Evolutionary conservation across 2,113 vertebrate genomes (phyloP), one percentile per base, ranked within the genome.

Genomic region (Struthidea cinerea): DNA sequence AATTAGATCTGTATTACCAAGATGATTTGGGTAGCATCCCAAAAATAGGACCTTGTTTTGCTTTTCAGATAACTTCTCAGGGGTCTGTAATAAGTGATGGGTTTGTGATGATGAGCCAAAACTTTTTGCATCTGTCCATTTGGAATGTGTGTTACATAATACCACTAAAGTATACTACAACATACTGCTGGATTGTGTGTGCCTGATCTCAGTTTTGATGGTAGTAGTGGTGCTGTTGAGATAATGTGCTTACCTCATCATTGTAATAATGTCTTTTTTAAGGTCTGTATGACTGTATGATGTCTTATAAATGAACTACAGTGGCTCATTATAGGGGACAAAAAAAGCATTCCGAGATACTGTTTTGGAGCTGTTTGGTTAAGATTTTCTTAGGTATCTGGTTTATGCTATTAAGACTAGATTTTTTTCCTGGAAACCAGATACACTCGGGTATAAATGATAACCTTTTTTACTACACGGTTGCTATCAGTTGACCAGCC

Each of bases 361-460:
- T 70, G 19, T 6, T 71, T 57, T 75, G 42, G 10, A 70, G 49
- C 33, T 24, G n/a, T n/a, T 82, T 21, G 30, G 19, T 53, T 52
- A 71, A 57, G 32, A 63, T 63, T 89, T 76, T 50, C 16, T 47
- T 35, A 17, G 13, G 22, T 55, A 28, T 10, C 22, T 4, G 28
- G 33, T 24, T 9, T 23, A 23, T 24, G 9, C 16, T 68, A 2
- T n/a, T 22, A 41, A n/a, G 61, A 37, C 6, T 68, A 28, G 2
- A 9, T 28, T 32, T 35, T 35, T 35, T 83, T 50, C 42, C 15
- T 44, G 57, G n/a, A 85, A 70, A 47, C 37, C 75, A 52, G 56
- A 42, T 33, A 39, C 13, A 22, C 23, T 47, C 0, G 5, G 22
- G 23, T 39, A 2, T 27, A 44, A 49, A 28, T 2, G 0, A 19